phyloP scores from a whole-genome alignment of 2,797 vertebrate genomes.

The Pterois miles region DNA sequence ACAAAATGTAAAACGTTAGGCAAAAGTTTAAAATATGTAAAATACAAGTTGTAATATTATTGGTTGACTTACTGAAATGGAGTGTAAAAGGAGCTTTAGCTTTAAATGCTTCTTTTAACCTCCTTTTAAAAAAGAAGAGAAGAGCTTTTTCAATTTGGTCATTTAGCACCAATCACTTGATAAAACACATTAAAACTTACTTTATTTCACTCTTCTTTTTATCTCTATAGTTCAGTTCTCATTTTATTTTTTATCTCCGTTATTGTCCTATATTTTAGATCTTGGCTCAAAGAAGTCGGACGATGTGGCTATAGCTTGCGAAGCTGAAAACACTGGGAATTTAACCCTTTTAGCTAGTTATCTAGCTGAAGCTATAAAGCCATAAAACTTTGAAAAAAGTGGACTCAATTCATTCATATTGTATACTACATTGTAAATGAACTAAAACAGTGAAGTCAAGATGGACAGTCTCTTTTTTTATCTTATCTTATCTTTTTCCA shows the following conservation, averaged over 20 bases:
- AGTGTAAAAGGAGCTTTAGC: neutral
- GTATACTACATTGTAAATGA: no score
- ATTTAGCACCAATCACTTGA: neutral
- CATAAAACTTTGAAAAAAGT: no score
- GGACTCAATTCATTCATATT: no score
- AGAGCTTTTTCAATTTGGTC: neutral
- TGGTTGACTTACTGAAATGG: neutral
- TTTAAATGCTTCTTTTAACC: neutral
- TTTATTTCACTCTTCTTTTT: neutral
- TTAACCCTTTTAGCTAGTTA: no score
- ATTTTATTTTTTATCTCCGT: no score
- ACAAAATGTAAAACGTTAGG: neutral
- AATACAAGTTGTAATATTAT: no score
- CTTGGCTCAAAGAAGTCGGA: no score
- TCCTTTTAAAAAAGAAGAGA: neutral
- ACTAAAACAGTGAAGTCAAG: neutral
- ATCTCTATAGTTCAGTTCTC: no score
- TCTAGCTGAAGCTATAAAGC: no score
- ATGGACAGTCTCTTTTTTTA: fast-evolving
- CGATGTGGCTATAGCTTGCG: no score
- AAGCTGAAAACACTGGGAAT: no score
- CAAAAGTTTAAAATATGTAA: neutral
- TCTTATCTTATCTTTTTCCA: neutral
- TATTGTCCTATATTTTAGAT: no score
- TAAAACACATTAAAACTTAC: neutral